Percentiles rank a stretch among this genome's conserved stretches.
Conservation (phyloP, 64 coral and sea anemone genomes). For the Actinia equina region DNA sequence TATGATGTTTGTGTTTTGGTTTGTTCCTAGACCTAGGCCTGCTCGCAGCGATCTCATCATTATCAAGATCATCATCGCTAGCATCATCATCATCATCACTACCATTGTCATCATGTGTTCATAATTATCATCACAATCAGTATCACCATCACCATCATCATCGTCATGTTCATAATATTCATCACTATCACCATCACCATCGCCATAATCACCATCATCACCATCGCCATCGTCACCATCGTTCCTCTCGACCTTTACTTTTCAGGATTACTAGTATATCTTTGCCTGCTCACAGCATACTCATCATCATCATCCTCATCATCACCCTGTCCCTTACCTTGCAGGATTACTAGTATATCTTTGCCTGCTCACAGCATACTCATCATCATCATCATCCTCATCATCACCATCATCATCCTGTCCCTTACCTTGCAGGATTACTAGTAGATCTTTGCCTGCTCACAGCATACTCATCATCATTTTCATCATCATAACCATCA, state of each 20-base stretch:
- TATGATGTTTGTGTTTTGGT: no score
- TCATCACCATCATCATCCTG: not conserved
- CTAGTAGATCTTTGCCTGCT: constrained; percentile 3
- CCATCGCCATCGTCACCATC: not conserved
- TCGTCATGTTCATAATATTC: no score
- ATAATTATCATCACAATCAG: constrained; percentile 76
- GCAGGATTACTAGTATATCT: not conserved
- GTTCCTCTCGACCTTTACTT: not conserved
- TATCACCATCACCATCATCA: no score
- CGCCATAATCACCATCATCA: not conserved
- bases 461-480: constrained; percentile 64
- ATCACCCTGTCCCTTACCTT: not conserved
- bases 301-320: no score
- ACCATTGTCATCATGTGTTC: not conserved
- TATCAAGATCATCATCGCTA: no score
- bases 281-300: no score
- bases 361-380: not conserved
- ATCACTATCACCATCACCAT: no score
- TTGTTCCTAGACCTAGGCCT: no score
- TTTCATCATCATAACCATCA: constrained; percentile 15
- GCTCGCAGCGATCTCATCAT: no score
- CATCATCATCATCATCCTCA: not conserved
- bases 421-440: not conserved
- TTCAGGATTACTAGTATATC: not conserved
- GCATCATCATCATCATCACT: not conserved